A percentile compares a stretch with the other conserved stretches of the same genome.
Conservation (phyloP, 2,113 vertebrate genomes). For the Oncorhynchus kisutch region DNA sequence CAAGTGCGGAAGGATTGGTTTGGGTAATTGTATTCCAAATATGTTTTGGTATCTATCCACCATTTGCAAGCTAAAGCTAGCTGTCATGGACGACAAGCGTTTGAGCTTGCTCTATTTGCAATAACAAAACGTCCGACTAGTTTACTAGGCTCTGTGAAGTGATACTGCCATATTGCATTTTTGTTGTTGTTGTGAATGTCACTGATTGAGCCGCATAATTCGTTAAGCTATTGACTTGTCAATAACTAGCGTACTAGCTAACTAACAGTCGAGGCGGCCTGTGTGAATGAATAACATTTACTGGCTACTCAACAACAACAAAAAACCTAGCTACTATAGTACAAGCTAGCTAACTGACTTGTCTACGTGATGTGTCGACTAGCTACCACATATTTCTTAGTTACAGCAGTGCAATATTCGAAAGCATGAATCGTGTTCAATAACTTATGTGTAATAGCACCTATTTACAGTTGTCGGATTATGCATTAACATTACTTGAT, state of each 20-base stretch:
- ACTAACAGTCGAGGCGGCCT: too few relatives aligned
- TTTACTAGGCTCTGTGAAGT: too few relatives aligned
- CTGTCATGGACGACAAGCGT: conserved; percentile 1
- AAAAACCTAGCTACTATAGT: not conserved
- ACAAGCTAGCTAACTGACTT: not conserved
- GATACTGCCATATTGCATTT: too few relatives aligned
- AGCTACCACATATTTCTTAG: too few relatives aligned
- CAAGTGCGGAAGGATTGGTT: not conserved
- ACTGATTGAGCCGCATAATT: not conserved
- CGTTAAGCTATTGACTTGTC: too few relatives aligned
- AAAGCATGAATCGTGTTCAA: not conserved
- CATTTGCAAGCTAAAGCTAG: conserved; percentile 44
- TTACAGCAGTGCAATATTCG: not conserved
- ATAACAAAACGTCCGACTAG: not conserved
- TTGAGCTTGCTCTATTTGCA: not conserved
- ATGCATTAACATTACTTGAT: not conserved
- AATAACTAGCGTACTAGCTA: too few relatives aligned
- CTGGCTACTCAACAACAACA: not conserved
- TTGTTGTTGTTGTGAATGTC: too few relatives aligned
- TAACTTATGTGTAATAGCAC: too few relatives aligned
- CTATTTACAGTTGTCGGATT: too few relatives aligned
- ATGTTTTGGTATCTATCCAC: conserved; percentile 40
- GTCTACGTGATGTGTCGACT: not conserved
- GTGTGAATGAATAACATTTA: not conserved
- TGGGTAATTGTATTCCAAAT: not conserved